These are phyloP conservation scores for Baryphthengus martii DNA, from an alignment of 2,113 vertebrate species.

Conservation along the genomic window DNA sequence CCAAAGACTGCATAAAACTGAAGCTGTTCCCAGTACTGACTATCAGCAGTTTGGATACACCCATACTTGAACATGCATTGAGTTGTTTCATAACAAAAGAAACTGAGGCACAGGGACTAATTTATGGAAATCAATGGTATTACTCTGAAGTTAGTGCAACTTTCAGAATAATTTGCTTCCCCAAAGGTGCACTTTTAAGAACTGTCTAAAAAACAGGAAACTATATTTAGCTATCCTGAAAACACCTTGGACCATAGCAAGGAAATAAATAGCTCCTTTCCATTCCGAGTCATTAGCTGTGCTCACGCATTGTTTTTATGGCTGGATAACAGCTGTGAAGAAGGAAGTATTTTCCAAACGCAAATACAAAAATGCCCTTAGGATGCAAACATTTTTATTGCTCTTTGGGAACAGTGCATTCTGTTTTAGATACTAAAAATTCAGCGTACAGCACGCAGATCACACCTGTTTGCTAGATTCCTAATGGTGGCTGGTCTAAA, in stretches of 20 bases:
- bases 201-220: constrained; percentile 37
- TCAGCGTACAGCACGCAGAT: background rate
- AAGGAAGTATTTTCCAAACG: background rate
- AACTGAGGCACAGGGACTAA: background rate
- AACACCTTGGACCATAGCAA: constrained; percentile 13
- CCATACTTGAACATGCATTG: background rate
- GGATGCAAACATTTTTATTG: background rate
- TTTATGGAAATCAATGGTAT: background rate
- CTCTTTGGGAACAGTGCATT: background rate
- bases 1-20: background rate
- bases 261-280: constrained; percentile 52
- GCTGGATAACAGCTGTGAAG: background rate
- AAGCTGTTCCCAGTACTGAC: background rate
- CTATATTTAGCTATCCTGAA: background rate
- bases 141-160: background rate
- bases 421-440: background rate
- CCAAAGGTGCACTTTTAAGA: background rate
- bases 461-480: background rate
- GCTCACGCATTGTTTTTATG: background rate
- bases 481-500: background rate
- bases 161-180: background rate
- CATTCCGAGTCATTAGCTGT: background rate
- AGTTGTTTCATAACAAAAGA: background rate
- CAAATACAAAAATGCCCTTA: background rate
- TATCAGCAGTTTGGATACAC: background rate